Evolutionary conservation across 2,797 vertebrate genomes (phyloP).

Genomic region (Chelon labrosus): DNA sequence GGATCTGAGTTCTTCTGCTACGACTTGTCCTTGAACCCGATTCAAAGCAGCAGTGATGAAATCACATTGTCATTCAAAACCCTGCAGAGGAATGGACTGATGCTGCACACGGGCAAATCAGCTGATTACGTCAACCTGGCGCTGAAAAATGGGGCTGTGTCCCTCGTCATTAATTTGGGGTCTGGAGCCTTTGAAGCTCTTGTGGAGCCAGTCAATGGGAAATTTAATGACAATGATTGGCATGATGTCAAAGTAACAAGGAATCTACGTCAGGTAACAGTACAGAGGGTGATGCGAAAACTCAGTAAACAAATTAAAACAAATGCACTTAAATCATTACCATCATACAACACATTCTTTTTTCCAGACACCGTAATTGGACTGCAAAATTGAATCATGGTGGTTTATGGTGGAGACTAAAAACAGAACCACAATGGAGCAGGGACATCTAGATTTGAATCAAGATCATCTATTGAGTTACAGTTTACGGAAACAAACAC

Average conservation of each 20-base stretch:
- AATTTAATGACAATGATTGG: slow-evolving; percentile 99
- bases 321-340: slow-evolving; percentile 73
- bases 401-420: slow-evolving; percentile 64
- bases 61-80: slow-evolving; percentile 99
- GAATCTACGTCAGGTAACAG: slow-evolving; percentile 99
- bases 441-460: slow-evolving; percentile 83
- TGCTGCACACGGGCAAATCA: slow-evolving; percentile 99
- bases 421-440: slow-evolving; percentile 87
- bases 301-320: slow-evolving; percentile 65
- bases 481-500: slow-evolving; percentile 16
- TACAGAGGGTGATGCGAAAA: slow-evolving; percentile 89
- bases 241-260: slow-evolving; percentile 99
- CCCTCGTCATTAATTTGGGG: slow-evolving; percentile 99
- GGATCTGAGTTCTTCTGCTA: slow-evolving; percentile 99
- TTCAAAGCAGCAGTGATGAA: slow-evolving; percentile 99
- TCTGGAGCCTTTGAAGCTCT: slow-evolving; percentile 99
- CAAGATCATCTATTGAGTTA: slow-evolving; percentile 37
- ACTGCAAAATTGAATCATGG: slow-evolving; percentile 63
- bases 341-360: slow-evolving; percentile 69
- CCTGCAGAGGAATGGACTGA: slow-evolving; percentile 98
- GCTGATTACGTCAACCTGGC: slow-evolving; percentile 99
- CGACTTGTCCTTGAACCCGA: slow-evolving; percentile 98
- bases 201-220: slow-evolving; percentile 99
- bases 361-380: slow-evolving; percentile 60
- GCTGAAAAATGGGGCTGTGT: slow-evolving; percentile 99